A percentile compares a stretch with the other conserved stretches of the same genome.
Conservation (phyloP, 2,888 invertebrate species). For the Sycophila texana region DNA sequence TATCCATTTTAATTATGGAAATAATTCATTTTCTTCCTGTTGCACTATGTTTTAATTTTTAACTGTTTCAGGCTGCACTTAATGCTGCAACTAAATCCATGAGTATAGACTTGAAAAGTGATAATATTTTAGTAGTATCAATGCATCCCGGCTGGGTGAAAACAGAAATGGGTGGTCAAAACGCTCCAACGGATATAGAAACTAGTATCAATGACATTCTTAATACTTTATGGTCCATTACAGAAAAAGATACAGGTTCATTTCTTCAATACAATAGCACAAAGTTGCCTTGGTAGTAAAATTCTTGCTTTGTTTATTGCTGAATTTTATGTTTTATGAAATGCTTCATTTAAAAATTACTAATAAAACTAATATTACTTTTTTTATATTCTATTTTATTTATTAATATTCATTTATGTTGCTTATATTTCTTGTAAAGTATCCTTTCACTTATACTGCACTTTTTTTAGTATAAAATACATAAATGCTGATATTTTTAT, state of each 20-base stretch:
- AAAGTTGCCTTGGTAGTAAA: conserved; percentile 82
- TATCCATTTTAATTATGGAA: no score
- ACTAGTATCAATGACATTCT: conserved; percentile 83
- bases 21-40: no score
- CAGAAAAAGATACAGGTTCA: conserved; percentile 83
- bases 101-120: conserved; percentile 86
- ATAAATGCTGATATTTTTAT: conserved; percentile 33
- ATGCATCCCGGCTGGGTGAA: conserved; percentile 95
- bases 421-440: conserved; percentile 2
- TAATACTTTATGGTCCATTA: conserved; percentile 80
- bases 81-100: conserved; percentile 92
- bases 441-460: conserved; percentile 33
- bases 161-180: conserved; percentile 91
- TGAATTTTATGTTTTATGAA: neutral
- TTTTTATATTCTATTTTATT: conserved; percentile 24
- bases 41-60: conserved; percentile 35
- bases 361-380: conserved; percentile 15
- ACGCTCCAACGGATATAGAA: conserved; percentile 85
- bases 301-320: neutral
- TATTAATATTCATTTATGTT: conserved; percentile 35
- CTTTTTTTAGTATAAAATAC: conserved; percentile 20
- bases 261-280: conserved; percentile 88
- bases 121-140: conserved; percentile 84
- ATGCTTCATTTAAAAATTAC: conserved; percentile 19
- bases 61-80: conserved; percentile 83